Percentiles rank a stretch among this genome's conserved stretches.
These are phyloP conservation scores for Promerops cafer DNA, from an alignment of 2,113 vertebrate species.

Conservation along the genomic window DNA sequence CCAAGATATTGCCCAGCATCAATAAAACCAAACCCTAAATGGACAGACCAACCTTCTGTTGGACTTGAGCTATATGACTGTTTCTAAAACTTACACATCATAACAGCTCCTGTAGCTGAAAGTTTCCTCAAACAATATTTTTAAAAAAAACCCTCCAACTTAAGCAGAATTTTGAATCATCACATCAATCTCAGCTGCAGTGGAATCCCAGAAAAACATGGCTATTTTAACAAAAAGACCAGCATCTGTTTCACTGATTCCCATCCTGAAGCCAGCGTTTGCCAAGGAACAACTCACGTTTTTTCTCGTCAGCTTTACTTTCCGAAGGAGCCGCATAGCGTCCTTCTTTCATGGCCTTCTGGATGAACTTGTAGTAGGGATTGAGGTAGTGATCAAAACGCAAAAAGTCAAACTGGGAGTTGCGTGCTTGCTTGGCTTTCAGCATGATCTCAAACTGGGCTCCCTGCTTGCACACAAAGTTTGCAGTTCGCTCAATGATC, in stretches of 20 bases:
- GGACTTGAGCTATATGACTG: not conserved
- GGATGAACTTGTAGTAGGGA: constrained; percentile 96
- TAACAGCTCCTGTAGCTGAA: not conserved
- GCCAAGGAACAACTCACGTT: constrained; percentile 66
- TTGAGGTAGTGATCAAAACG: constrained; percentile 99
- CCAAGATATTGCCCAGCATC: not conserved
- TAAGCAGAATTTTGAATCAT: not conserved
- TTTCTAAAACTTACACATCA: not conserved
- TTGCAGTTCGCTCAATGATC: constrained; percentile 95
- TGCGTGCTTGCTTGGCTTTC: constrained; percentile 92
- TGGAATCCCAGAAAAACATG: not conserved
- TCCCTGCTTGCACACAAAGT: constrained; percentile 94
- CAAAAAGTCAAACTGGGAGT: constrained; percentile 97
- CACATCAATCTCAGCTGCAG: not conserved
- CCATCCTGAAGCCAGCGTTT: not conserved
- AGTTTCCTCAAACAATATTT: not conserved
- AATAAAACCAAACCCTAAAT: not conserved
- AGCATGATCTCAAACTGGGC: constrained; percentile 98
- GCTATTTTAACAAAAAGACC: not conserved
- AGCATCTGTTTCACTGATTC: not conserved
- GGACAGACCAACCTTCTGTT: not conserved
- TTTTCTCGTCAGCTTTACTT: constrained; percentile 73
- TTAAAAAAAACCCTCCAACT: not conserved
- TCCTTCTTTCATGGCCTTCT: constrained; percentile 94
- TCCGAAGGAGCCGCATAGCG: constrained; percentile 78